Evolutionary conservation across 2,797 vertebrate species (phyloP).

Genomic region (Lacerta agilis): DNA sequence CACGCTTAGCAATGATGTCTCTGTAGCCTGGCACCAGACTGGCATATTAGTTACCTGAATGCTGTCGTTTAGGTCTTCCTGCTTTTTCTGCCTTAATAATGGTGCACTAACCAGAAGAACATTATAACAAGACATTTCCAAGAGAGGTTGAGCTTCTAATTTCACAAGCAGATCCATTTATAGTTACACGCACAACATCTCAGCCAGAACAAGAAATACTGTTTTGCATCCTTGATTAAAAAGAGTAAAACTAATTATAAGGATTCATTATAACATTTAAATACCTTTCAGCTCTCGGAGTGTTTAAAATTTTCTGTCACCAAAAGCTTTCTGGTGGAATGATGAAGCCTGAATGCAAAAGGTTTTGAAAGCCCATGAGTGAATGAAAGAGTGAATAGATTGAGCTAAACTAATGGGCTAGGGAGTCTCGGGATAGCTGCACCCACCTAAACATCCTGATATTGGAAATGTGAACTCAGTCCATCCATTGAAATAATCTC

Average conservation of each 20-base stretch:
- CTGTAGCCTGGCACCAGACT: conserved; percentile 46
- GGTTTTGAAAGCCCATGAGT: conserved; percentile 24
- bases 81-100: conserved; percentile 21
- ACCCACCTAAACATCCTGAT: conserved; percentile 9
- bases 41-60: conserved; percentile 60
- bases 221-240: conserved; percentile 71
- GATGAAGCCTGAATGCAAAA: conserved; percentile 61
- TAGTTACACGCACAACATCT: conserved; percentile 48
- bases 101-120: conserved; percentile 48
- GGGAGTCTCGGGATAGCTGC: conserved; percentile 3
- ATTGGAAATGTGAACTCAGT: conserved; percentile 42
- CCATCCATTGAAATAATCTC: not conserved
- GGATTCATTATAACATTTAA: conserved; percentile 72
- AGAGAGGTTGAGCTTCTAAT: conserved; percentile 56
- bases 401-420: conserved; percentile 30
- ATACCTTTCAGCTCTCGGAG: conserved; percentile 62
- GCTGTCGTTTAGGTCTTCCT: not conserved
- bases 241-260: conserved; percentile 72
- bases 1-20: conserved; percentile 39
- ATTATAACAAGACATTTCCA: conserved; percentile 55
- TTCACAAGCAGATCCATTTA: conserved; percentile 56
- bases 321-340: conserved; percentile 56
- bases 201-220: conserved; percentile 60
- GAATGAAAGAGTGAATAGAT: conserved; percentile 3
- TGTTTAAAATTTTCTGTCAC: conserved; percentile 55